Evolutionary conservation across 2,797 vertebrate genomes (phyloP), one percentile per base, ranked within the genome.

Genomic region (Aplochiton taeniatus): DNA sequence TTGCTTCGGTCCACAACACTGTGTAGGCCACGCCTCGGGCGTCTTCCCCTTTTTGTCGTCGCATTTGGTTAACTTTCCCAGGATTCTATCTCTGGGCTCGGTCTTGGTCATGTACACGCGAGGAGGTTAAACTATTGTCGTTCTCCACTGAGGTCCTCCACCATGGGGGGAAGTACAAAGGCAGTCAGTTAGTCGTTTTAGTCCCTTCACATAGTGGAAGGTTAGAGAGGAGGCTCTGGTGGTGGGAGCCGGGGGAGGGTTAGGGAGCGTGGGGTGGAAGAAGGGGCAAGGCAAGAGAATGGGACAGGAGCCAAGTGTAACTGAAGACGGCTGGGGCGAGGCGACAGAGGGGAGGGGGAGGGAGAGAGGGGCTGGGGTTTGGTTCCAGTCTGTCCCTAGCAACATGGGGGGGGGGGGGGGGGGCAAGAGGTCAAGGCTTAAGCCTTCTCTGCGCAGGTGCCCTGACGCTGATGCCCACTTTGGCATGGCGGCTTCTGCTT

Each of bases 401-500:
- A 78, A 73, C 18, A 41, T 47, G 61, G 71, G 61, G 9, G 17
- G 42, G 17, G 11, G 12, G 7, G 52, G 44, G 8, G 64, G 83
- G 72, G 51, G 78, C 42, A 49, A 14, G 52, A 63, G 41, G 57
- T 47, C 12, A 65, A 59, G 46, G 46, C 60, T 89, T 86, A 91
- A 9, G 83, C 83, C 70, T 87, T 83, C 50, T 83, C 85, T 59
- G 82, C 54, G 86, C 95, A 83, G 88, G 91, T 63, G 77, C 69
- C 82, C 80, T 81, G 87, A 76, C 84, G 93, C 90, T 55, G 57
- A 44, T 88, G 91, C 0, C 86, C 92, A 4, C 94, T 95, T 83
- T 95, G 94, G 91, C 97, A 98, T 48, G 94, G 93, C 4, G 92
- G 91, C 85, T 97, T 98, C 87, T 93, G 97, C 67, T 93, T 96